Conservation (phyloP, 2,888 invertebrate species). For the Digitonthophagus gazella region DNA sequence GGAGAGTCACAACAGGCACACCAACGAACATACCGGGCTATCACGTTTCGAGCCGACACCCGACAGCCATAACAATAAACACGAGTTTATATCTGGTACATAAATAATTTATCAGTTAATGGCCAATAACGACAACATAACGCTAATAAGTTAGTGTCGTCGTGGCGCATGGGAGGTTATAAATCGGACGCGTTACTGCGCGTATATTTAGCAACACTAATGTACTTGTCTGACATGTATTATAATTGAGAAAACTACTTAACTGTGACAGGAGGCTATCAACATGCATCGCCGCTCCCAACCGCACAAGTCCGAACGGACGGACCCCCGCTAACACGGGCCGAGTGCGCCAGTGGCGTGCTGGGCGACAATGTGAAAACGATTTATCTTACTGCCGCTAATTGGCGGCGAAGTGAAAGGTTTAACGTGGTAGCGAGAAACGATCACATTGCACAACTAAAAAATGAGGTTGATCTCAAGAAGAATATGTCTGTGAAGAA, state of each 20-base stretch:
- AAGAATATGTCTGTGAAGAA: neutral
- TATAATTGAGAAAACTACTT: conserved; percentile 50
- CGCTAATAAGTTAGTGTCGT: conserved; percentile 46
- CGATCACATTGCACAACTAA: neutral
- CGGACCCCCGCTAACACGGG: conserved; percentile 31
- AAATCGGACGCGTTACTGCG: conserved; percentile 46
- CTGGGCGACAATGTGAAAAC: neutral
- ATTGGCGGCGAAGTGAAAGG: neutral
- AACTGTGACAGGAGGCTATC: conserved; percentile 48
- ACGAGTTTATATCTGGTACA: conserved; percentile 45
- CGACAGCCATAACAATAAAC: conserved; percentile 50
- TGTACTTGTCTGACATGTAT: conserved; percentile 49
- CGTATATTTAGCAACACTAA: conserved; percentile 49
- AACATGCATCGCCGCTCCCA: conserved; percentile 44
- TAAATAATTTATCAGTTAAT: conserved; percentile 50
- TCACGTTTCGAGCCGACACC: conserved; percentile 46
- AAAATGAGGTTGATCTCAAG: neutral
- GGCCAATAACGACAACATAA: conserved; percentile 47
- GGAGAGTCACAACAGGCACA: too few species aligned
- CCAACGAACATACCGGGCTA: conserved; percentile 34
- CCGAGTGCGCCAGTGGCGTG: neutral
- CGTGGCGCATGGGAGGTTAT: conserved; percentile 40
- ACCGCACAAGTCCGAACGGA: conserved; percentile 25
- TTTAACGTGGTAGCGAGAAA: neutral
- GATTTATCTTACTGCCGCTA: neutral